Base-by-base conservation (phyloP, 1,140 invertebrate genomes). In the Lepidotrigona ventralis region DNA sequence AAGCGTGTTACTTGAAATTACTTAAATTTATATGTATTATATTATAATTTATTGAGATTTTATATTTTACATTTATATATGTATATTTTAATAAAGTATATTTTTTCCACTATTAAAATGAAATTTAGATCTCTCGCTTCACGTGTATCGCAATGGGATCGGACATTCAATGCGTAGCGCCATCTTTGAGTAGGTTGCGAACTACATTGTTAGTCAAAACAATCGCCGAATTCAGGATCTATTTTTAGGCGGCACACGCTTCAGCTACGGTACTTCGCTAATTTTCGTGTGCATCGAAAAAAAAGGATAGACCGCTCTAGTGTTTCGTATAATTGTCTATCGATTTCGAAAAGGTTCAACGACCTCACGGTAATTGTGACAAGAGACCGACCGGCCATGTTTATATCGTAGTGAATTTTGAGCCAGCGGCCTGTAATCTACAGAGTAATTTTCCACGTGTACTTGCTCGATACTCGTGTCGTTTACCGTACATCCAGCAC, bases 321-420 rank as follows among this genome's bases (percentile, higher is more conserved):
- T 66, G 56, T 72, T 66, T 56, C 78, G 66, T n/a, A 23, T 39
- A 29, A 63, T 72, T 66, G 83, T 77, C 54, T n/a, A 9, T 23
- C 9, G 76, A 77, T 72, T 72, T 79, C 68, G 88, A 76, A 86
- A 91, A 90, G 87, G 92, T 93, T 93, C 92, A 93, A 93, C 92
- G 92, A 92, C 92, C 92, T 78, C 83, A 17, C 23, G 76, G 79
- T 86, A 88, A 91, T 83, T 88, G 92, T 93, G 92, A 93, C 92
- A 92, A 92, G 88, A 83, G 81, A 81, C 74, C 81, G 89, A 90
- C 91, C 93, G 91, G 93, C 92, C 92, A 93, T 93, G 93, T 93
- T 93, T 93, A 93, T 93, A 91, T 83, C 88, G 84, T 89, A 81
- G 91, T 91, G 91, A 91, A 89, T 88, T 93, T 90, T 88, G 88